Evolutionary conservation across 2,113 vertebrate species (phyloP).

Genomic region (Callaeas wilsoni): DNA sequence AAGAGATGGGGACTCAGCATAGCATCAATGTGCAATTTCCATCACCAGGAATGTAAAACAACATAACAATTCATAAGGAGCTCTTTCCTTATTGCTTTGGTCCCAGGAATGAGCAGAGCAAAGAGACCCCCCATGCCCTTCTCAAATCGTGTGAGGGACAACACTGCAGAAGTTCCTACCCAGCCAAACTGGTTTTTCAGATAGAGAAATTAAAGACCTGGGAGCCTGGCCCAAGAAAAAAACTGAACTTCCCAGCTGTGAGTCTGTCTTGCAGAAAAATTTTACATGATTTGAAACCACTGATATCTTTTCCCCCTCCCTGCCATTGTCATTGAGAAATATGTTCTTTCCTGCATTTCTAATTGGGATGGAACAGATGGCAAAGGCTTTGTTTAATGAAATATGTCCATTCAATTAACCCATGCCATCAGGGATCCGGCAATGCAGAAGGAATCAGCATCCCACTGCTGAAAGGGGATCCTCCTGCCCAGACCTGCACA

Average conservation of each 20-base stretch:
- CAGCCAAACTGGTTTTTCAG: neutral
- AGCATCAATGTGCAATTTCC: neutral
- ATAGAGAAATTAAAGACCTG: neutral
- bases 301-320: neutral
- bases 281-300: constrained; percentile 20
- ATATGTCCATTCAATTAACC: constrained; percentile 75
- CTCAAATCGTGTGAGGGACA: fast-evolving
- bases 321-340: constrained; percentile 55
- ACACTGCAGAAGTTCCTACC: neutral
- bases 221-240: neutral
- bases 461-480: neutral
- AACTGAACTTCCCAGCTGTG: neutral
- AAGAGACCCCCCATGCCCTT: neutral
- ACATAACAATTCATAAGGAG: neutral
- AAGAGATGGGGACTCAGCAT: neutral
- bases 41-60: neutral
- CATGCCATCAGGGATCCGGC: constrained; percentile 37
- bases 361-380: constrained; percentile 69
- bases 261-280: neutral
- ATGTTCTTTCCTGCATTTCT: constrained; percentile 51
- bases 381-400: constrained; percentile 71
- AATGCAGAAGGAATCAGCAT: neutral
- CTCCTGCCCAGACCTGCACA: neutral
- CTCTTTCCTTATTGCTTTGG: neutral
- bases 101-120: neutral